Base-by-base conservation (phyloP, 2,113 vertebrate genomes). In the Pipra filicauda region DNA sequence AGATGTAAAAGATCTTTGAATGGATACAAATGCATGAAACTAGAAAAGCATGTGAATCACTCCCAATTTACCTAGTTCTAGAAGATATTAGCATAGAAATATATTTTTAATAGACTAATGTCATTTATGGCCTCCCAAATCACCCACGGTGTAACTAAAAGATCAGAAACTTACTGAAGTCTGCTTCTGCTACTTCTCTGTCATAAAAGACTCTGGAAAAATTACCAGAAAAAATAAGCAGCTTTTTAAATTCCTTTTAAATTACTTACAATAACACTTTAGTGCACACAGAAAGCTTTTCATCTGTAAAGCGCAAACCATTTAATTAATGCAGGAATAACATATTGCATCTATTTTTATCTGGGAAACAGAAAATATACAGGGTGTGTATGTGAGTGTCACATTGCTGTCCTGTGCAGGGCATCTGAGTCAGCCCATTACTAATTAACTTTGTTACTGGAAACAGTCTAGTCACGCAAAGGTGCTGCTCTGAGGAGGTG, bases 371-470 rank as follows among this genome's bases (percentile, higher is more conserved):
- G 62, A 76, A 79, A 64, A 82, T 14, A 57, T 2, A 22, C 8
- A 69, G 46, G 28, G 74, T 1, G 33, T 30, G 46, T 3, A 3
- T 2, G 7, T 72, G 49, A 0, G 0, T 64, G 69, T 82, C 35
- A 93, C 3, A 7, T 24, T 0, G 4, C 52, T 61, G 70, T 82
- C 71, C 66, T 62, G 58, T 13, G 23, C 58, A 54, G 35, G 83
- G 59, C 72, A 80, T 43, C 46, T 84, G 85, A 93, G 83, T 67
- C 88, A 94, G 71, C 49, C 46, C 86, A 64, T 3, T 2, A 4
- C 39, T 85, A 46, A 84, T 35, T 78, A 84, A 8, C 54, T 74
- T 22, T 74, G 75, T 46, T n/a, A 31, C 76, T 84, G 76, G 22
- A 30, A 80, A 54, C 67, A 55, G 64, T 5, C 67, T 15, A 30